A percentile compares a stretch with the other conserved stretches of the same genome.
Evolutionary conservation across 2,888 invertebrate genomes (phyloP).

Genomic region (Dryocosmus kuriphilus): DNA sequence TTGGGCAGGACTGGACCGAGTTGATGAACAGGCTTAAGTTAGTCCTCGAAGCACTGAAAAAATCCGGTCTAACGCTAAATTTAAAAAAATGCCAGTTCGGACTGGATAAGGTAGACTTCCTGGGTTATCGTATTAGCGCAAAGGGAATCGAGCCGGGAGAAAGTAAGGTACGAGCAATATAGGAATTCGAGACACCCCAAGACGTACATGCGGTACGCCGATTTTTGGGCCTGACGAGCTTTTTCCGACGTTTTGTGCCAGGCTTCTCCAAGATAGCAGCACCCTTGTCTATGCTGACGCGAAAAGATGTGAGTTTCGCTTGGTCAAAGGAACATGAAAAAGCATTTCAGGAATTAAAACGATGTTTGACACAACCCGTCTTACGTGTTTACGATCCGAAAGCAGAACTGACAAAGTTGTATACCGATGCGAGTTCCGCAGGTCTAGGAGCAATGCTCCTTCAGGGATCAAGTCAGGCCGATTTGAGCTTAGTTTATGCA

Average conservation of each 20-base stretch:
- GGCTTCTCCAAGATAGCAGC: no score
- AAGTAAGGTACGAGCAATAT: background rate
- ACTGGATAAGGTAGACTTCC: background rate
- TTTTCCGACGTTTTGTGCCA: no score
- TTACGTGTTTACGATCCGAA: slow-evolving; percentile 20
- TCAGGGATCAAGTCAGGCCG: background rate
- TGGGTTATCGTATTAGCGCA: no score
- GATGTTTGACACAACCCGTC: slow-evolving; percentile 18
- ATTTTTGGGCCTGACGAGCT: no score
- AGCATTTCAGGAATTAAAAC: slow-evolving; percentile 39
- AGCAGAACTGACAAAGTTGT: background rate
- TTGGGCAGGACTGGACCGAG: background rate
- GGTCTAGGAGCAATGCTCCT: background rate
- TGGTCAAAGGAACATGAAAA: slow-evolving; percentile 36
- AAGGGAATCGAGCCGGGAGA: background rate
- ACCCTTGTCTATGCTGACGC: slow-evolving; percentile 25
- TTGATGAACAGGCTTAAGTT: background rate
- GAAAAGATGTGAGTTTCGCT: background rate
- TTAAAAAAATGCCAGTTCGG: background rate
- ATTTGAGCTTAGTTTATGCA: background rate
- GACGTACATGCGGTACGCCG: background rate
- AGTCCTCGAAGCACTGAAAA: background rate
- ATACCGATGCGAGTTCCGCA: no score
- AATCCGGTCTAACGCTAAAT: background rate
- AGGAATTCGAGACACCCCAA: background rate